Evolutionary conservation across 2,113 vertebrate genomes (phyloP).

Genomic region (Vombatus ursinus): DNA sequence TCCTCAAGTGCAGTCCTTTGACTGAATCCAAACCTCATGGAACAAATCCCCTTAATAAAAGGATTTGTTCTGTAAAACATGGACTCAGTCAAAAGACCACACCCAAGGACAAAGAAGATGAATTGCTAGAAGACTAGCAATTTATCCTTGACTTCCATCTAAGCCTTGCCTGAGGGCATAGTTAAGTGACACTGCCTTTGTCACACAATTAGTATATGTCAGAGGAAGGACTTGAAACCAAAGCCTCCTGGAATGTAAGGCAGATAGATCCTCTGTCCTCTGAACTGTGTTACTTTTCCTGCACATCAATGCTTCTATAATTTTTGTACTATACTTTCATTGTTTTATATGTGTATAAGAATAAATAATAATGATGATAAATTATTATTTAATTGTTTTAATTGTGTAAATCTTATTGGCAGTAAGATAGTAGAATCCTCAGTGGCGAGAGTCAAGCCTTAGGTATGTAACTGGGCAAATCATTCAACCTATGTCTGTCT

Average conservation of each 20-base stretch:
- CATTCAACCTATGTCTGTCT: neutral
- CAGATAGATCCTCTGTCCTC: conserved; percentile 32
- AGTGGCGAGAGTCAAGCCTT: neutral
- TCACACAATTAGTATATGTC: neutral
- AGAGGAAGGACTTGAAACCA: neutral
- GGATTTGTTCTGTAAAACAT: too few species aligned
- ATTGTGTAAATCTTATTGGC: conserved; percentile 33
- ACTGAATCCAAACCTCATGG: too few species aligned
- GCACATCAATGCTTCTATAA: conserved; percentile 6
- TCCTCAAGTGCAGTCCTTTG: too few species aligned
- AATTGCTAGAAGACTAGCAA: neutral
- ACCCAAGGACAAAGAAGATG: too few species aligned
- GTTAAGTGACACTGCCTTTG: neutral
- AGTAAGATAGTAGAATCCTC: neutral
- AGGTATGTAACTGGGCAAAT: neutral
- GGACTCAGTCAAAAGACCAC: too few species aligned
- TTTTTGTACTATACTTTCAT: neutral
- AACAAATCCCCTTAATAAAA: too few species aligned
- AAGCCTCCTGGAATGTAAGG: neutral
- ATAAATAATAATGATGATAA: neutral
- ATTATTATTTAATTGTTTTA: conserved; percentile 11
- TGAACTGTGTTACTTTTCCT: neutral
- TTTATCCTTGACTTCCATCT: neutral
- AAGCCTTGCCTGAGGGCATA: neutral
- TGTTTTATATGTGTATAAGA: conserved; percentile 33